A percentile compares a stretch with the other conserved stretches of the same genome.
These are phyloP conservation scores for Gnathonemus longibarbis DNA, from an alignment of 2,113 vertebrate genomes.

Conservation along the genomic window DNA sequence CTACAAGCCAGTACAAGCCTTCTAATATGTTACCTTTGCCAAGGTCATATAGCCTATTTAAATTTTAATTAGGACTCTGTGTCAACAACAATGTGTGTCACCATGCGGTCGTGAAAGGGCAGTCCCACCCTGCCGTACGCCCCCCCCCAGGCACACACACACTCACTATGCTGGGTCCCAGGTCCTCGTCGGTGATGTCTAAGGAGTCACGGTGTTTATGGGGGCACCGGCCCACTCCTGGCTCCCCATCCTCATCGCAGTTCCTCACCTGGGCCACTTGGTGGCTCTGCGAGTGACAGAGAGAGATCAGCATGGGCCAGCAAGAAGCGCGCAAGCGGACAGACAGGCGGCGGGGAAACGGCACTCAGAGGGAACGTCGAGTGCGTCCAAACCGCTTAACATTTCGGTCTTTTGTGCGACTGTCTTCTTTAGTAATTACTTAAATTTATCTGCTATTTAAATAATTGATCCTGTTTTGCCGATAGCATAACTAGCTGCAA, in stretches of 20 bases:
- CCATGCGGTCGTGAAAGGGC: not conserved
- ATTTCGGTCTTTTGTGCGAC: not conserved
- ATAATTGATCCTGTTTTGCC: not conserved
- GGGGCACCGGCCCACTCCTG: conserved; percentile 42
- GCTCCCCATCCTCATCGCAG: conserved; percentile 46
- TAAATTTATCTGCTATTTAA: not conserved
- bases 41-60: not conserved
- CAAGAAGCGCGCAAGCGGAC: not conserved
- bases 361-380: too few species aligned
- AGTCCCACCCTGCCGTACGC: not conserved
- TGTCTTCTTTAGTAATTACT: not conserved
- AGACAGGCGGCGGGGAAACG: not conserved
- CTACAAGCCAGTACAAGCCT: not conserved
- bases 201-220: conserved; percentile 52
- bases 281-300: conserved; percentile 45
- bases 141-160: not conserved
- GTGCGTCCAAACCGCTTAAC: not conserved
- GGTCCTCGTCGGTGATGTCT: conserved; percentile 61
- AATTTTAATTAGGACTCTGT: not conserved
- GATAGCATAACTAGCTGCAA: not conserved
- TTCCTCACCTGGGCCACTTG: conserved; percentile 61
- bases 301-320: conserved; percentile 9
- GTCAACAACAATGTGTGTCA: not conserved
- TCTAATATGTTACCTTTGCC: not conserved
- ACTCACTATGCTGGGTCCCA: conserved; percentile 60